phyloP scores from a whole-genome alignment of 30 jellyfish, hydroid and myxozoan genomes.

The Pseudorhiza aurosa region DNA sequence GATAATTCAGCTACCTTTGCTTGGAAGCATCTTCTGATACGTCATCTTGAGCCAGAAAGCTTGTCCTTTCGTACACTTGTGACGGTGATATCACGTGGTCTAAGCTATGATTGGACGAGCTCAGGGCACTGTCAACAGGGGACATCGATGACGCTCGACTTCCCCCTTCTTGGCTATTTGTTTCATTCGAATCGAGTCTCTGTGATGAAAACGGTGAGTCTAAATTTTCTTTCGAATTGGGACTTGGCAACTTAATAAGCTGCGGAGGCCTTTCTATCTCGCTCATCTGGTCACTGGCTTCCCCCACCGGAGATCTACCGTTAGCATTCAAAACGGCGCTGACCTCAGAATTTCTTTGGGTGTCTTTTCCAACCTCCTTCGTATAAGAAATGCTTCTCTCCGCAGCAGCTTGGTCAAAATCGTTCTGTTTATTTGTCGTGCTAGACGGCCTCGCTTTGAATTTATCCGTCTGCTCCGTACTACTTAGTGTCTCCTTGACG shows the following conservation, averaged over 20 bases:
- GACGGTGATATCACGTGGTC: conserved; percentile 53
- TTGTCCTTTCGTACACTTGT: conserved; percentile 41
- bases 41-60: conserved; percentile 4
- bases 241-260: not conserved
- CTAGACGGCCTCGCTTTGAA: conserved; percentile 4
- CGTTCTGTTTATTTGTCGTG: not conserved
- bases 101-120: conserved; percentile 61
- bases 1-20: conserved; percentile 53
- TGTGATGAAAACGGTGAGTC: conserved; percentile 41
- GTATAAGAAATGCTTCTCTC: not conserved
- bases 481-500: not conserved
- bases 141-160: conserved; percentile 32
- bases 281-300: not conserved
- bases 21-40: conserved; percentile 49
- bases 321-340: not conserved
- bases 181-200: conserved; percentile 39
- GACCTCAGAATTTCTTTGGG: not conserved
- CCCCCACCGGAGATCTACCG: conserved; percentile 6
- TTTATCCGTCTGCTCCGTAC: conserved; percentile 12
- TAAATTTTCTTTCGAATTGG: conserved; percentile 19
- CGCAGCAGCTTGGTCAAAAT: not conserved
- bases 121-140: conserved; percentile 39
- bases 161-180: conserved; percentile 61
- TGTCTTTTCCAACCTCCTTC: conserved; percentile 23
- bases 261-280: conserved; percentile 31